Conservation (phyloP, 2,888 invertebrate species). For the Dioctria linearis region DNA sequence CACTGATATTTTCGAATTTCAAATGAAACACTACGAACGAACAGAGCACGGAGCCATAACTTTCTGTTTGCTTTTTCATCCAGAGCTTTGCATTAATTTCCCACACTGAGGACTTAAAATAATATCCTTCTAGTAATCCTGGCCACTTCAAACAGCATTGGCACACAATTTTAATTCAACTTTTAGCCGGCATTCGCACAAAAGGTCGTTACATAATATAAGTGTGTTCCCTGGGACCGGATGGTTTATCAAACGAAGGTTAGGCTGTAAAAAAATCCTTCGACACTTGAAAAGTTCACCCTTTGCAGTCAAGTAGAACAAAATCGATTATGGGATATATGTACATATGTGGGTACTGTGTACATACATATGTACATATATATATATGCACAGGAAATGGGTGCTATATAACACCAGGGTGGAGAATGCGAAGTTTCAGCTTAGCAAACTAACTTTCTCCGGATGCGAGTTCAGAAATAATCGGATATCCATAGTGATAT, state of each 20-base stretch:
- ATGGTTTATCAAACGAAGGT: conserved; percentile 37
- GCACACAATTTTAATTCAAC: conserved; percentile 5
- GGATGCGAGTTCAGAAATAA: conserved; percentile 35
- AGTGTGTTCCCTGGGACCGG: not conserved
- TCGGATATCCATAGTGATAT: conserved; percentile 47
- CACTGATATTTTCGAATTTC: not conserved
- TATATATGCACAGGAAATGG: conserved; percentile 20
- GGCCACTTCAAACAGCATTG: conserved; percentile 18
- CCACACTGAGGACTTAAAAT: conserved; percentile 16
- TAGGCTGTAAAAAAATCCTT: conserved; percentile 39
- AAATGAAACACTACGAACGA: not conserved
- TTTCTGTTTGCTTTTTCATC: conserved; percentile 13
- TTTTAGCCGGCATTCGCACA: conserved; percentile 1
- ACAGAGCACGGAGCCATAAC: conserved; percentile 1
- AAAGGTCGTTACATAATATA: conserved; percentile 8
- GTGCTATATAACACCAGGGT: conserved; percentile 27
- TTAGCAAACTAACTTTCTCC: conserved; percentile 42
- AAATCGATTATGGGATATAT: conserved; percentile 31
- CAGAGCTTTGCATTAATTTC: conserved; percentile 25
- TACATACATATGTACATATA: too few species aligned
- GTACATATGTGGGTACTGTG: too few species aligned
- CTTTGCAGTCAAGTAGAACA: conserved; percentile 48
- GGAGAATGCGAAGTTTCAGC: conserved; percentile 12
- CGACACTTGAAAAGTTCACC: conserved; percentile 39
- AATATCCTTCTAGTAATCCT: conserved; percentile 17